A percentile compares a stretch with the other conserved stretches of the same genome.
Evolutionary conservation across 2,113 vertebrate genomes (phyloP).

Genomic region (Pantherophis guttatus): DNA sequence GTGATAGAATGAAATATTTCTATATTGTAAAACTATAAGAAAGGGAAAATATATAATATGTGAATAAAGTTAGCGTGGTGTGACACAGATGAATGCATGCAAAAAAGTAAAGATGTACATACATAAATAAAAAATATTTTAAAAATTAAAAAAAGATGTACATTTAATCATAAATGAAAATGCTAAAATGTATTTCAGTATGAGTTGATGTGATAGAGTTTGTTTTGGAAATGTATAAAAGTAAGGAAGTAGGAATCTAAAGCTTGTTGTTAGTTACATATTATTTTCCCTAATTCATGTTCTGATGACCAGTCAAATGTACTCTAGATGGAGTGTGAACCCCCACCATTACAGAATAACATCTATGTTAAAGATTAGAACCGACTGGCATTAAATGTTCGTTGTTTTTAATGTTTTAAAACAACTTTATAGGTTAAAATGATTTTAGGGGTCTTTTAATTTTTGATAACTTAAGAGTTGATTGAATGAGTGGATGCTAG

Average conservation of each 20-base stretch:
- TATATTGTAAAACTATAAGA: not conserved
- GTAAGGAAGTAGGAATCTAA: not conserved
- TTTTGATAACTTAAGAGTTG: not conserved
- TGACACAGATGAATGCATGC: not conserved
- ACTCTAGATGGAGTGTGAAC: not conserved
- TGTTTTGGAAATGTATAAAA: not conserved
- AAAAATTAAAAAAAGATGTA: not conserved
- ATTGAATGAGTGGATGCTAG: not conserved
- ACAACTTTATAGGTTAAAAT: not conserved
- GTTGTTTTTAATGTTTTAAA: not conserved
- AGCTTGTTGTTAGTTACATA: not conserved
- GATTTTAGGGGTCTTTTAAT: not conserved
- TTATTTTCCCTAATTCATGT: not conserved
- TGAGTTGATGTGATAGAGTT: not conserved
- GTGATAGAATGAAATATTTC: not conserved
- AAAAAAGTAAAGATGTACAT: not conserved
- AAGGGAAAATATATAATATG: not conserved
- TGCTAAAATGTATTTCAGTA: not conserved
- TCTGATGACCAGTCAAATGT: not conserved
- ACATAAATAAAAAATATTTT: too few species aligned
- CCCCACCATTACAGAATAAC: not conserved
- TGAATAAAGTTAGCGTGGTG: not conserved
- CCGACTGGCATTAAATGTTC: not conserved
- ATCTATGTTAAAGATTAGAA: not conserved
- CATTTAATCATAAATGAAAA: not conserved